Evolutionary conservation across 1,140 invertebrate species (phyloP), one percentile per base, ranked within the genome.

Genomic region (Hesperophylax magnus): DNA sequence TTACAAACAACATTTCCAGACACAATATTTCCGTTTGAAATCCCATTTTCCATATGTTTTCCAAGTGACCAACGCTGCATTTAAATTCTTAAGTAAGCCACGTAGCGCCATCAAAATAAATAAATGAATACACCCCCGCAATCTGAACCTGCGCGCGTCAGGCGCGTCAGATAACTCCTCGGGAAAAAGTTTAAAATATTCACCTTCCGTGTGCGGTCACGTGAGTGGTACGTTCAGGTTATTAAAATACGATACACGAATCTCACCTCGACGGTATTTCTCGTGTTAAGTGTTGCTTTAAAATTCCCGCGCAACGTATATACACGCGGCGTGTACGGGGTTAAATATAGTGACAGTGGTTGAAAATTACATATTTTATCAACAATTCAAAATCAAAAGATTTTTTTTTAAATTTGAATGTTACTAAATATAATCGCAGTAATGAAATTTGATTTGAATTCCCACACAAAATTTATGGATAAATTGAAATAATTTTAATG

Each of bases 241-340:
- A 77, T 82, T 82, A 82, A 79, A 77, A 80, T 80, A 60, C 78
- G 61, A 47, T 52, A 47, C 81, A 77, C 81, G 81, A 18, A 80
- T 60, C 67, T 56, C 76, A 80, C 78, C 82, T 83, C 82, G 79
- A 75, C 78, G 79, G 80, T 83, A 83, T 83, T 83, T 80, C 71
- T 80, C 79, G 65, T 78, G 79, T 81, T 83, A 83, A 83, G 79
- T 77, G 82, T 72, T 75, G 65, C 76, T 80, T 80, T 78, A 71
- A 58, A 80, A 83, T 83, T 83, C 82, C 82, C 82, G 82, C 80
- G 80, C 52, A 58, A 34, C 76, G 31, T 63, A 77, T 82, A 80
- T 81, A 78, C 76, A 78, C 34, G 80, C 54, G 52, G 39, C 52
- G 67, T 31, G 18, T 11, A 72, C 18, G 6, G 17, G 69, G 69